phyloP scores from a whole-genome alignment of 2,888 invertebrate genomes.

The Macrosoma leucophasiata region DNA sequence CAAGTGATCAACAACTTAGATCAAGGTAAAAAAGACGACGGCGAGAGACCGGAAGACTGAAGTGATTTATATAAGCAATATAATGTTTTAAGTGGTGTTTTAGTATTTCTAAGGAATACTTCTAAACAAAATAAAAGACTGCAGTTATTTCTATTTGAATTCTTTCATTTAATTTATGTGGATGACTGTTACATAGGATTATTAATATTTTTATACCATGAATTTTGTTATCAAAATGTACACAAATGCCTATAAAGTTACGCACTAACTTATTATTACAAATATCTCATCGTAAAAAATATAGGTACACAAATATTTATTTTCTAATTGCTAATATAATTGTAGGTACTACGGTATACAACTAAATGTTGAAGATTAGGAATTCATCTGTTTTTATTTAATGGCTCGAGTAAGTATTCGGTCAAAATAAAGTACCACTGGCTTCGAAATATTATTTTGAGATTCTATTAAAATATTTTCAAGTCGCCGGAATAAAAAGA shows the following conservation, averaged over 20 bases:
- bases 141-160: slow-evolving; percentile 46
- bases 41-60: slow-evolving; percentile 28
- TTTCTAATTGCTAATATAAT: slow-evolving; percentile 35
- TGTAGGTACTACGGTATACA: slow-evolving; percentile 41
- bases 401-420: no score
- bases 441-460: no score
- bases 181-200: slow-evolving; percentile 57
- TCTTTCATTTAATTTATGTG: slow-evolving; percentile 56
- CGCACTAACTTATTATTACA: slow-evolving; percentile 46
- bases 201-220: slow-evolving; percentile 31
- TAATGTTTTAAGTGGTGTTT: slow-evolving; percentile 15
- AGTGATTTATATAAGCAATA: slow-evolving; percentile 25
- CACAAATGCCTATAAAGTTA: slow-evolving; percentile 56
- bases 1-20: slow-evolving; percentile 59
- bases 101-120: slow-evolving; percentile 6
- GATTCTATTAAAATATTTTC: no score
- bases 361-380: slow-evolving; percentile 33
- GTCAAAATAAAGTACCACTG: no score
- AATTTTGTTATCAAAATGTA: slow-evolving; percentile 64
- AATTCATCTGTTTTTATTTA: slow-evolving; percentile 29
- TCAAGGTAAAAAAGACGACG: slow-evolving; percentile 39
- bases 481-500: no score
- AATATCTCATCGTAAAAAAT: slow-evolving; percentile 69
- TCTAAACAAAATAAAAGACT: slow-evolving; percentile 56
- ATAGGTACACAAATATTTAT: slow-evolving; percentile 52